Evolutionary conservation across 2,113 vertebrate genomes (phyloP).

Genomic region (Tetraodon nigroviridis): DNA sequence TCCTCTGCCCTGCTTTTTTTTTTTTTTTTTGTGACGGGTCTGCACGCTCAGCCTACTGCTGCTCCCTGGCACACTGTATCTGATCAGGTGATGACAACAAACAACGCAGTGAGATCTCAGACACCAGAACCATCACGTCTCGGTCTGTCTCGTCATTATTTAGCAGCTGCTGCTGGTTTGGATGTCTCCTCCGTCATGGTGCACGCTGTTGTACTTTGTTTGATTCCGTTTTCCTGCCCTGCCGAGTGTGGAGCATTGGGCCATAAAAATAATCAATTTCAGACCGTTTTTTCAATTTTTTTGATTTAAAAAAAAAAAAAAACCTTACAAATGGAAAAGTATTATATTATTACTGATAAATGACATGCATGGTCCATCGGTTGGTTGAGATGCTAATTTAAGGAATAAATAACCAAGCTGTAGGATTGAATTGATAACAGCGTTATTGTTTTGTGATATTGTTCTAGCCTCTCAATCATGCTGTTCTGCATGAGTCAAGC

Average conservation of each 20-base stretch:
- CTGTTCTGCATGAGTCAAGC: slow-evolving; percentile 74
- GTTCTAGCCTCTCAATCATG: slow-evolving; percentile 70
- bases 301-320: neutral
- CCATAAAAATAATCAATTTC: slow-evolving; percentile 2
- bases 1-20: neutral
- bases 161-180: slow-evolving; percentile 27
- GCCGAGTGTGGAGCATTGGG: slow-evolving; percentile 9
- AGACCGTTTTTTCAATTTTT: neutral
- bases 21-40: slow-evolving; percentile 53
- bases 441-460: neutral
- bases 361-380: neutral
- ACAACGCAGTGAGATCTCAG: neutral
- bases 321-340: neutral
- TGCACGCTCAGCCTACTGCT: slow-evolving; percentile 77
- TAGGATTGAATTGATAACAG: neutral
- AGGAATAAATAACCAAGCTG: no score
- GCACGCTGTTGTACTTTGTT: slow-evolving; percentile 7
- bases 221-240: slow-evolving; percentile 24
- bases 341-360: neutral
- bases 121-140: slow-evolving; percentile 1
- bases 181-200: slow-evolving; percentile 19
- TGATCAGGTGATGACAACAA: slow-evolving; percentile 66
- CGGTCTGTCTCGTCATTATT: slow-evolving; percentile 15
- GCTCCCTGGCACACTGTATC: slow-evolving; percentile 78
- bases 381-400: neutral